Evolutionary conservation across 2,888 invertebrate genomes (phyloP).

Genomic region (Pandemis cinnamomeana): DNA sequence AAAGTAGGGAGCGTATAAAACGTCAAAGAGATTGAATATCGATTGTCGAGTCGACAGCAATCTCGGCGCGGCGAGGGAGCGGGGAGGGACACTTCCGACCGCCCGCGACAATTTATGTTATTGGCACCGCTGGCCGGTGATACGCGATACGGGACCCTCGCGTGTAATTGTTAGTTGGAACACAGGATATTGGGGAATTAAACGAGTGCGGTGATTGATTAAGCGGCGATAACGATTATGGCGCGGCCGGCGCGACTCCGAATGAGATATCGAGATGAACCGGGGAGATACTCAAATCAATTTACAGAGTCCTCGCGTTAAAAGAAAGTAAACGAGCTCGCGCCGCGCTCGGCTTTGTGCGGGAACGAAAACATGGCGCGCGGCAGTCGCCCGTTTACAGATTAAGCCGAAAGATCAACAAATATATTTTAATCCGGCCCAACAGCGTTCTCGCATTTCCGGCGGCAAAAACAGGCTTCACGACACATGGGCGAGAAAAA

Average conservation of each 20-base stretch:
- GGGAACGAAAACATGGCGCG: slow-evolving; percentile 61
- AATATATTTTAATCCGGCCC: slow-evolving; percentile 80
- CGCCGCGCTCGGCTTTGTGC: slow-evolving; percentile 52
- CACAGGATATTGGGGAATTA: slow-evolving; percentile 82
- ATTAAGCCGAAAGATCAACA: slow-evolving; percentile 80
- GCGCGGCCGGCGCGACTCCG: slow-evolving; percentile 61
- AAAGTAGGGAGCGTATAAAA: slow-evolving; percentile 77
- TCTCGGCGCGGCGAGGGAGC: slow-evolving; percentile 55
- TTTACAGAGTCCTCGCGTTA: slow-evolving; percentile 58
- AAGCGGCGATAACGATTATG: slow-evolving; percentile 76
- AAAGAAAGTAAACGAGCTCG: slow-evolving; percentile 64
- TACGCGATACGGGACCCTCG: slow-evolving; percentile 75
- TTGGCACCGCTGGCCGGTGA: slow-evolving; percentile 72
- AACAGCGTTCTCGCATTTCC: slow-evolving; percentile 80
- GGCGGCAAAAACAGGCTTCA: slow-evolving; percentile 75
- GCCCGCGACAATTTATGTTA: slow-evolving; percentile 83
- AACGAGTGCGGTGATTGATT: slow-evolving; percentile 80
- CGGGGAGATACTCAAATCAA: slow-evolving; percentile 47
- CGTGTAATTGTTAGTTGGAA: slow-evolving; percentile 82
- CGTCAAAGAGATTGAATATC: slow-evolving; percentile 84
- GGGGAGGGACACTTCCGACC: slow-evolving; percentile 68
- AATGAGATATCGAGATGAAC: slow-evolving; percentile 62
- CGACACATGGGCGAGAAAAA: slow-evolving; percentile 81
- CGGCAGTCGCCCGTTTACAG: slow-evolving; percentile 65
- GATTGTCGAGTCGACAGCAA: slow-evolving; percentile 81